Conservation (phyloP, 1,140 invertebrate genomes). For the Lucilia cuprina region DNA sequence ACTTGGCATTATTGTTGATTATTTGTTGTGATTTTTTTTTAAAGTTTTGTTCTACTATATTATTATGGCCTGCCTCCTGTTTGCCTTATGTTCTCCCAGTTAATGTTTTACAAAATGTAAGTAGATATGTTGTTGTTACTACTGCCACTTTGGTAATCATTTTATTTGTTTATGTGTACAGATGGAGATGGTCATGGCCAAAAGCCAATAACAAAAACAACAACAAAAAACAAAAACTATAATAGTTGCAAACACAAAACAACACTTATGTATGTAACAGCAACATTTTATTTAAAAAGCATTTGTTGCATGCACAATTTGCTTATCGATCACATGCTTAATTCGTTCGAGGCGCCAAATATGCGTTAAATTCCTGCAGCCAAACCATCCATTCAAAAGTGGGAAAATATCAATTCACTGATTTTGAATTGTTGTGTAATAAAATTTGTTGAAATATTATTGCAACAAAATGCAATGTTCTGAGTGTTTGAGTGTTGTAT, state of each 20-base stretch:
- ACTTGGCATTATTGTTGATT: not conserved
- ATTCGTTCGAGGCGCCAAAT: constrained; percentile 28
- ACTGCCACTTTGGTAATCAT: not conserved
- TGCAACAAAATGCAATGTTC: not conserved
- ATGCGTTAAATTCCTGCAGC: not conserved
- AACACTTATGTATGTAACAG: not conserved
- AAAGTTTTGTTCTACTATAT: not conserved
- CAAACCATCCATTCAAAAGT: not conserved
- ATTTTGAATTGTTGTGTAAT: not conserved
- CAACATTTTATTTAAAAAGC: not conserved
- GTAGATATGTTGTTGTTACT: not conserved
- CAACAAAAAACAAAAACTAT: not conserved
- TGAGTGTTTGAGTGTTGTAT: too few relatives aligned
- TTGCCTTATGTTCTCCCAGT: not conserved
- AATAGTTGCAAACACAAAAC: not conserved
- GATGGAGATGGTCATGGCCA: not conserved
- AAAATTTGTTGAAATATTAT: not conserved
- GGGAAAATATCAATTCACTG: not conserved
- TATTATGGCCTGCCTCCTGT: not conserved
- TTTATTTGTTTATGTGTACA: not conserved
- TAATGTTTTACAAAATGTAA: not conserved
- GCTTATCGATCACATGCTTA: constrained; percentile 28
- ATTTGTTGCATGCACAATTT: constrained; percentile 35
- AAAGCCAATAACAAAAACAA: constrained; percentile 4
- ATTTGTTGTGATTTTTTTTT: not conserved